A percentile compares a stretch with the other conserved stretches of the same genome.
Conservation (phyloP, 2,113 vertebrate species). For the Gobiocypris rarus region DNA sequence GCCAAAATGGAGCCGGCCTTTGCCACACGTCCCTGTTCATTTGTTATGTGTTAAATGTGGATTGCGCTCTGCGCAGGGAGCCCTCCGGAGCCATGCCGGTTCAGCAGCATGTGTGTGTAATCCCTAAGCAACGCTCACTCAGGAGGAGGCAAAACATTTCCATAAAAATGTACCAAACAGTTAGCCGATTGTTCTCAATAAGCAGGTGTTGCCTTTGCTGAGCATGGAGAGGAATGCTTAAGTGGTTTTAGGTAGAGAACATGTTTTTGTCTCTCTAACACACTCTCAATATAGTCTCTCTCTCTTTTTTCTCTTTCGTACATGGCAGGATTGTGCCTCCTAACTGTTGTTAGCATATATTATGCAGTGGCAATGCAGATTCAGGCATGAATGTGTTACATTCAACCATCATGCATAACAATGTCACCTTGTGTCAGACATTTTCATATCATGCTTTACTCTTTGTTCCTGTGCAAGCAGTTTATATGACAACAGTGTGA, state of each 20-base stretch:
- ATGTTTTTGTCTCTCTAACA: conserved; percentile 31
- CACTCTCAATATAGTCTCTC: neutral
- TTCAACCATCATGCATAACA: conserved; percentile 64
- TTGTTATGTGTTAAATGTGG: conserved; percentile 71
- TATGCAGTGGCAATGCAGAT: conserved; percentile 72
- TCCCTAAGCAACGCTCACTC: conserved; percentile 79
- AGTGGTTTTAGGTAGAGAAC: conserved; percentile 69
- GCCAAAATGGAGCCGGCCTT: conserved; percentile 71
- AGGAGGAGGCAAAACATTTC: conserved; percentile 77
- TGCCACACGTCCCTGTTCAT: conserved; percentile 58
- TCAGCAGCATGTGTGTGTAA: conserved; percentile 69
- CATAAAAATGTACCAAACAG: conserved; percentile 81
- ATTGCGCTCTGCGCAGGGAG: conserved; percentile 68
- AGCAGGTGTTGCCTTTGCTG: conserved; percentile 76
- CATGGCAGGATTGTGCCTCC: conserved; percentile 73
- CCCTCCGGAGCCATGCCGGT: conserved; percentile 66
- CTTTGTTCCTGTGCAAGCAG: conserved; percentile 65
- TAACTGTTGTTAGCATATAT: conserved; percentile 69
- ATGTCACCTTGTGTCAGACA: conserved; percentile 67
- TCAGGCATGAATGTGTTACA: conserved; percentile 67
- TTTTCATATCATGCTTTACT: conserved; percentile 49
- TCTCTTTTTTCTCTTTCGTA: conserved; percentile 67
- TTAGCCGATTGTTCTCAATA: conserved; percentile 79
- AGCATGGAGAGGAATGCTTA: conserved; percentile 73
- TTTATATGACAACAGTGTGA: conserved; percentile 7